A percentile compares a stretch with the other conserved stretches of the same genome.
Evolutionary conservation across 2,113 vertebrate genomes (phyloP).

Genomic region (Dipodomys ordii): DNA sequence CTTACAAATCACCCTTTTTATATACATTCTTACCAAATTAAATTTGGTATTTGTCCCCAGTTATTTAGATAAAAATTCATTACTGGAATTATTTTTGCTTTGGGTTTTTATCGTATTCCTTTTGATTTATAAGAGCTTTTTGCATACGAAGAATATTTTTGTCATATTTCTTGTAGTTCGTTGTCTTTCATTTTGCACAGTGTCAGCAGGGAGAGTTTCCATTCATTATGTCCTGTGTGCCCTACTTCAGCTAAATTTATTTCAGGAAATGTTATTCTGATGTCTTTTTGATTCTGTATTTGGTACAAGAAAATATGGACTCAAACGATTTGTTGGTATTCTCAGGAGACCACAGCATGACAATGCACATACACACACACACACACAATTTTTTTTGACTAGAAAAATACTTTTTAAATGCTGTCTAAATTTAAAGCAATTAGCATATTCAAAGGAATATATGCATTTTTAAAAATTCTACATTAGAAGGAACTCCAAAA

Average conservation of each 20-base stretch:
- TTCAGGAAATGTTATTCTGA: slow-evolving; percentile 57
- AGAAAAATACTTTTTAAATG: slow-evolving; percentile 44
- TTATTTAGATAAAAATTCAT: neutral
- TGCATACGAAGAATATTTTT: neutral
- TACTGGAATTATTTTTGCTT: neutral
- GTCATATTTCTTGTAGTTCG: neutral
- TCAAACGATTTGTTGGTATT: slow-evolving; percentile 17
- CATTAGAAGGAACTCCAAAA: slow-evolving; percentile 44
- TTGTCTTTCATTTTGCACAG: slow-evolving; percentile 45
- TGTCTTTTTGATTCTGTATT: slow-evolving; percentile 47
- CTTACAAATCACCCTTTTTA: slow-evolving; percentile 13
- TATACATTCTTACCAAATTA: slow-evolving; percentile 39
- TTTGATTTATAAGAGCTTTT: slow-evolving; percentile 33
- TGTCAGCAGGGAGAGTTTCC: slow-evolving; percentile 3
- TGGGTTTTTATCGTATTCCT: neutral
- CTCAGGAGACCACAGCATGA: too few species aligned
- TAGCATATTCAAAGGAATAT: slow-evolving; percentile 42
- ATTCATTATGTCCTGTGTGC: neutral
- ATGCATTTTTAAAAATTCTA: slow-evolving; percentile 25
- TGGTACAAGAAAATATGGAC: slow-evolving; percentile 48
- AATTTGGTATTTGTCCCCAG: neutral
- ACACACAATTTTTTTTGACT: too few species aligned
- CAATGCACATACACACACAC: too few species aligned
- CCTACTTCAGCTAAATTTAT: slow-evolving; percentile 48
- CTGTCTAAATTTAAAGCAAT: slow-evolving; percentile 65